Evolutionary conservation across 1,140 invertebrate genomes (phyloP).

Genomic region (Linepithema humile): DNA sequence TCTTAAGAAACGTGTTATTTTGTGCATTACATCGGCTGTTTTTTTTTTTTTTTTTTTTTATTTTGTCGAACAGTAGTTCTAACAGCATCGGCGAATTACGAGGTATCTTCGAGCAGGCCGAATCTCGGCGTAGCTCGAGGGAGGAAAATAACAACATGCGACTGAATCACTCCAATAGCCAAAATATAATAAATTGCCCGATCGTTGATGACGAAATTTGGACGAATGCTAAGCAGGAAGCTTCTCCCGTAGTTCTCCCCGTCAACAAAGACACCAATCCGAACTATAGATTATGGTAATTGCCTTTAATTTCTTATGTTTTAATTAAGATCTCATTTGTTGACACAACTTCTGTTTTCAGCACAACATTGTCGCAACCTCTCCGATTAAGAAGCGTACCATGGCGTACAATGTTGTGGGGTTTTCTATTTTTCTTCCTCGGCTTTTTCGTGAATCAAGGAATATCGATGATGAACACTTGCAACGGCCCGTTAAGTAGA

Average conservation of each 20-base stretch:
- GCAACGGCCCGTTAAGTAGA: conserved; percentile 62
- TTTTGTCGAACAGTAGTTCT: conserved; percentile 70
- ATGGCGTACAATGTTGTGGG: conserved; percentile 70
- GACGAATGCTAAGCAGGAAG: conserved; percentile 63
- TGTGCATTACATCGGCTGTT: neutral
- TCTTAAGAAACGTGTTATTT: neutral
- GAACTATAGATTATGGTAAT: conserved; percentile 68
- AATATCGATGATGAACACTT: conserved; percentile 60
- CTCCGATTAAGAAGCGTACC: conserved; percentile 49
- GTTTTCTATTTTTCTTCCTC: conserved; percentile 74
- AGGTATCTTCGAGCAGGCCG: conserved; percentile 77
- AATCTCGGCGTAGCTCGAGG: conserved; percentile 73
- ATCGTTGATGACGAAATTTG: conserved; percentile 34
- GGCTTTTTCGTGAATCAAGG: conserved; percentile 74
- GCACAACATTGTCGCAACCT: conserved; percentile 30
- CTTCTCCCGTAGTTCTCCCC: conserved; percentile 48
- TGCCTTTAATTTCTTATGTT: conserved; percentile 11
- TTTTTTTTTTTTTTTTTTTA: neutral
- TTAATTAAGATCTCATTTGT: neutral
- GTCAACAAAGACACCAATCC: conserved; percentile 52
- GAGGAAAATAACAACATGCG: conserved; percentile 80
- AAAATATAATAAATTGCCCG: conserved; percentile 41
- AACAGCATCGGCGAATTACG: conserved; percentile 75
- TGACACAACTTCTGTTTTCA: conserved; percentile 38
- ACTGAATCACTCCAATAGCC: conserved; percentile 62